Percentiles rank a stretch among this genome's conserved stretches.
Evolutionary conservation across 2,888 invertebrate genomes (phyloP).

Genomic region (Caenorhabditis sp.): DNA sequence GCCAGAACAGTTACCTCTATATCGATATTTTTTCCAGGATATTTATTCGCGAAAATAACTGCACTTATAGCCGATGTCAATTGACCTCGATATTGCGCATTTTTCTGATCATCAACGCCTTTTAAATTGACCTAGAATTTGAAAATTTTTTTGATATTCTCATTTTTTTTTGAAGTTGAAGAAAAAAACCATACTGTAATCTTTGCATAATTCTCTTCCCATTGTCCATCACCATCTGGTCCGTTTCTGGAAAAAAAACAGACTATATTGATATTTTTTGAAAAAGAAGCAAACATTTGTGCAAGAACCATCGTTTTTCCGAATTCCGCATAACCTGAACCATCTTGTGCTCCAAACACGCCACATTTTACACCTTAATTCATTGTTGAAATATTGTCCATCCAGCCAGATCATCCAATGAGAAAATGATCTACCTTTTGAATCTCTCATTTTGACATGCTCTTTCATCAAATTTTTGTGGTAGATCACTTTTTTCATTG

Average conservation of each 20-base stretch:
- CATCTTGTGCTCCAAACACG: conserved; percentile 46
- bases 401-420: too few relatives aligned
- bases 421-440: too few relatives aligned
- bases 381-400: too few relatives aligned
- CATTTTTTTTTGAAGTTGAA: too few relatives aligned
- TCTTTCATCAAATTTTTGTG: too few relatives aligned
- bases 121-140: conserved; percentile 14
- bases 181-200: conserved; percentile 4
- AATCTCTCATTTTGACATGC: too few relatives aligned
- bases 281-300: conserved; percentile 40
- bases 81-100: conserved; percentile 38
- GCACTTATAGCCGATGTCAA: conserved; percentile 39
- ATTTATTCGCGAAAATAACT: conserved; percentile 43
- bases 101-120: conserved; percentile 28
- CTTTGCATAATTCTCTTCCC: conserved; percentile 35
- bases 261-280: not conserved
- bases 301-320: conserved; percentile 51
- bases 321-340: conserved; percentile 56
- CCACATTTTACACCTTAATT: conserved; percentile 53
- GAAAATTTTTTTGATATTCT: not conserved
- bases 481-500: too few relatives aligned
- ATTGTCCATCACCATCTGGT: conserved; percentile 36
- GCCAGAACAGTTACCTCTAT: conserved; percentile 49
- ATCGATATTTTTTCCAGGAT: conserved; percentile 48
- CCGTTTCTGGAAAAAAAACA: conserved; percentile 20